phyloP scores from a whole-genome alignment of 2,113 vertebrate genomes.

The Trachemys scripta region DNA sequence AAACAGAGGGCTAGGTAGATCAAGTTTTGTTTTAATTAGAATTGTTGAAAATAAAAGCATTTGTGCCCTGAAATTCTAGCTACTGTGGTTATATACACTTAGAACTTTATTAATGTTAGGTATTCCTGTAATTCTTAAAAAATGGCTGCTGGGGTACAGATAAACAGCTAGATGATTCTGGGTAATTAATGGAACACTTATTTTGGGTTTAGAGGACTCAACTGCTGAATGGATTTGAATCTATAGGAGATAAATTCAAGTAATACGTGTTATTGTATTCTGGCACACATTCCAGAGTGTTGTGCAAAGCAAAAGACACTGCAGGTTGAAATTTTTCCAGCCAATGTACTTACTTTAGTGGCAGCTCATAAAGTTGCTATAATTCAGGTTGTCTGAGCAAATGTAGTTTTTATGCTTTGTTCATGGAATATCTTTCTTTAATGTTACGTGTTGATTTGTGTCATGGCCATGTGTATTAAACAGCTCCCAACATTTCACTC shows the following conservation, averaged over 20 bases:
- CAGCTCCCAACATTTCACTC: background rate
- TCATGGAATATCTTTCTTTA: slow-evolving; percentile 50
- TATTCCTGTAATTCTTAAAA: slow-evolving; percentile 36
- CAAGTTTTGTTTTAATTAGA: slow-evolving; percentile 17
- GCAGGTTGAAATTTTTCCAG: slow-evolving; percentile 35
- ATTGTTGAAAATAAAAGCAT: background rate
- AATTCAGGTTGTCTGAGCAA: slow-evolving; percentile 56
- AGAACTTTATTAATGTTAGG: slow-evolving; percentile 29
- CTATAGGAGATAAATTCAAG: slow-evolving; percentile 38
- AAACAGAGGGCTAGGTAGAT: background rate
- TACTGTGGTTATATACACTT: background rate
- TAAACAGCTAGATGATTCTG: slow-evolving; percentile 47
- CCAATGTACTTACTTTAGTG: slow-evolving; percentile 45
- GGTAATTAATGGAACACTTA: slow-evolving; percentile 61
- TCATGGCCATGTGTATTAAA: background rate
- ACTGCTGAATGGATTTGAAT: slow-evolving; percentile 38
- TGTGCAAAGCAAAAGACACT: slow-evolving; percentile 53
- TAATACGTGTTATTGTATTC: slow-evolving; percentile 57
- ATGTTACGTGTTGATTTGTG: background rate
- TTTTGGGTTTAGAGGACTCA: slow-evolving; percentile 43
- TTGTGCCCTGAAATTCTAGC: slow-evolving; percentile 9
- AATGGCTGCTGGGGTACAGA: background rate
- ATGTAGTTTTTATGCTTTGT: slow-evolving; percentile 50
- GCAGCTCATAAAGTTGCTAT: slow-evolving; percentile 41
- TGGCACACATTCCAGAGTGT: slow-evolving; percentile 30